phyloP scores from a whole-genome alignment of 2,113 vertebrate genomes.

The Protobothrops mucrosquamatus region DNA sequence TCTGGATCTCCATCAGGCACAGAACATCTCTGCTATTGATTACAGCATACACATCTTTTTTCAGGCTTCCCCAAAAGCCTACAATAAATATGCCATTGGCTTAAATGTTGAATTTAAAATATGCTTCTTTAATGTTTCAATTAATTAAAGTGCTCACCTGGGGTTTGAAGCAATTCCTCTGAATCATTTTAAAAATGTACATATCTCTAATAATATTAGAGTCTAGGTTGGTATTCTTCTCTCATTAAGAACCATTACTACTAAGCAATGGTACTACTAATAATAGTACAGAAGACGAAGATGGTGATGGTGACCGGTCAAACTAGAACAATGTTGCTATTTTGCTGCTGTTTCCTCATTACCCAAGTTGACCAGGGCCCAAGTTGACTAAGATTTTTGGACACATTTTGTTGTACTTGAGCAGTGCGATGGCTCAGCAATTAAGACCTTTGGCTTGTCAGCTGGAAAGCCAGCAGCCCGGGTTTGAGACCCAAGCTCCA shows the following conservation, averaged over 20 bases:
- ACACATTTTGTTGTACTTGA: neutral
- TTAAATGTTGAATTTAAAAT: neutral
- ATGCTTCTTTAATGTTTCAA: neutral
- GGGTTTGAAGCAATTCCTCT: neutral
- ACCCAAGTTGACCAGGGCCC: neutral
- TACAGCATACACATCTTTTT: neutral
- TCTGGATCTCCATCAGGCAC: neutral
- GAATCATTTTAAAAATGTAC: neutral
- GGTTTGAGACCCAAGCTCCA: neutral
- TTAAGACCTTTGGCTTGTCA: neutral
- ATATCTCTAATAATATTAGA: neutral
- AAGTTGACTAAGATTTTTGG: neutral
- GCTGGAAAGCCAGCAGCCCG: neutral
- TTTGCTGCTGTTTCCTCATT: neutral
- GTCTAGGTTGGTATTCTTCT: neutral
- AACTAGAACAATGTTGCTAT: neutral
- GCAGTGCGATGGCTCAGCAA: neutral
- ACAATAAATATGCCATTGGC: neutral
- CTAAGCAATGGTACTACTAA: neutral
- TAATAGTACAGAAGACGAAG: neutral
- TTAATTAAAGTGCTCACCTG: neutral
- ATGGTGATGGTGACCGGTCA: neutral
- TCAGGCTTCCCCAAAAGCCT: neutral
- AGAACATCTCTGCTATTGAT: neutral
- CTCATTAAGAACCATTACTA: neutral